These are phyloP conservation scores for Hyles vespertilio DNA, from an alignment of 1,140 invertebrate genomes.

Conservation along the genomic window DNA sequence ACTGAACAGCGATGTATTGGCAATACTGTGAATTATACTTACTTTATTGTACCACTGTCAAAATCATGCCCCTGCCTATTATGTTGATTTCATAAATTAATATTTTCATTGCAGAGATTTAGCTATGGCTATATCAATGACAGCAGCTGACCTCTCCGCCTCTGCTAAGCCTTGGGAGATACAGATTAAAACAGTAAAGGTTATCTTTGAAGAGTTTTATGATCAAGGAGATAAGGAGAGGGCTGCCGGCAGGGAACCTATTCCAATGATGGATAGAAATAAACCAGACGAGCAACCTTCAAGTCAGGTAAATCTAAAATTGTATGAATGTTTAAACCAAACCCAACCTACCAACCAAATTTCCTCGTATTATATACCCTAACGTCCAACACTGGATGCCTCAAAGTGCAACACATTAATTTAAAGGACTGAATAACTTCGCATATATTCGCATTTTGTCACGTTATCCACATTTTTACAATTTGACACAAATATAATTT, in stretches of 20 bases:
- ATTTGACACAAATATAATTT: too few species aligned
- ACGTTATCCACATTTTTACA: too few species aligned
- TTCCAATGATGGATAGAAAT: conserved; percentile 90
- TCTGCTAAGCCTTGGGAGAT: conserved; percentile 90
- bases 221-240: conserved; percentile 87
- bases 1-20: not conserved
- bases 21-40: too few species aligned
- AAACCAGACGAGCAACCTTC: conserved; percentile 84
- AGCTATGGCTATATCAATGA: conserved; percentile 87
- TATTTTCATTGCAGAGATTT: conserved; percentile 36
- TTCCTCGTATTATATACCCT: too few species aligned
- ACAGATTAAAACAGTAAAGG: conserved; percentile 87
- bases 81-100: not conserved
- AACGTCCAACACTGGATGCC: too few species aligned
- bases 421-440: too few species aligned
- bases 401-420: too few species aligned
- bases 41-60: too few species aligned
- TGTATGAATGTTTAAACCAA: too few species aligned
- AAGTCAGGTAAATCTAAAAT: conserved; percentile 78
- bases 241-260: conserved; percentile 80
- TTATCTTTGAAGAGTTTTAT: conserved; percentile 93
- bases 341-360: too few species aligned
- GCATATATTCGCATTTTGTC: too few species aligned
- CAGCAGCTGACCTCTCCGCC: conserved; percentile 88
- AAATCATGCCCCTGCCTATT: too few species aligned